Base-by-base conservation (phyloP, 2,888 invertebrate species). In the Biston betularia region DNA sequence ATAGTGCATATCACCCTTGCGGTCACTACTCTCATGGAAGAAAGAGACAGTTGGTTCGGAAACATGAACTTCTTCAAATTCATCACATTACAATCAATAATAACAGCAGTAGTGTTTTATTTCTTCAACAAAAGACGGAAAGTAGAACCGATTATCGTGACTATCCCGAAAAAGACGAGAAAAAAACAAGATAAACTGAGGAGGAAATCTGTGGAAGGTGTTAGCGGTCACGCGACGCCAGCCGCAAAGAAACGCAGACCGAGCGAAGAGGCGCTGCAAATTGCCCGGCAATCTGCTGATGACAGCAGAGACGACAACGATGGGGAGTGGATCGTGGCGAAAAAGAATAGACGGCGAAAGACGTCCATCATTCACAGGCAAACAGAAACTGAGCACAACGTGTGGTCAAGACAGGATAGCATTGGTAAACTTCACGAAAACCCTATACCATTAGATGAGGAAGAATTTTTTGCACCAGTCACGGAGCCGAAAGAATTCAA, bases 261-360 rank as follows among this genome's bases (percentile, higher is more conserved):
- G 0, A 97, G 97, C 79, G 97, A 97, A 77, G 96, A 96, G 79
- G 96, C 95, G 0, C 88, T 96, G 80, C 94, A 94, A 68, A 95
- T 95, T 67, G 92, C 93, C 0, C 94, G 95, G 33, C 95, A 94
- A 33, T 95, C 95, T 62, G 86, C 93, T 42, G 95, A 96, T 56
- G 89, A 95, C 34, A 84, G 94, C 24, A 94, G 95, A 61, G 93
- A 94, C 0, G 88, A 88, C 9, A 88, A 89, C 5, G 88, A 87
- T 46, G 94, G 82, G 56, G 94, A 94, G 77, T 94, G 85, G 94
- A 94, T 82, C 71, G 83, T 86, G 34, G 92, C 89, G 64, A 90
- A 87, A 34, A 94, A 90, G 78, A 94, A 93, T 75, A 88, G 93
- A 78, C 90, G 88, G 86, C 89, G 92, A 73, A 94, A 95, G 77